These are phyloP conservation scores for Scaptodrosophila lebanonensis DNA, from an alignment of 1,140 invertebrate species.

Conservation along the genomic window DNA sequence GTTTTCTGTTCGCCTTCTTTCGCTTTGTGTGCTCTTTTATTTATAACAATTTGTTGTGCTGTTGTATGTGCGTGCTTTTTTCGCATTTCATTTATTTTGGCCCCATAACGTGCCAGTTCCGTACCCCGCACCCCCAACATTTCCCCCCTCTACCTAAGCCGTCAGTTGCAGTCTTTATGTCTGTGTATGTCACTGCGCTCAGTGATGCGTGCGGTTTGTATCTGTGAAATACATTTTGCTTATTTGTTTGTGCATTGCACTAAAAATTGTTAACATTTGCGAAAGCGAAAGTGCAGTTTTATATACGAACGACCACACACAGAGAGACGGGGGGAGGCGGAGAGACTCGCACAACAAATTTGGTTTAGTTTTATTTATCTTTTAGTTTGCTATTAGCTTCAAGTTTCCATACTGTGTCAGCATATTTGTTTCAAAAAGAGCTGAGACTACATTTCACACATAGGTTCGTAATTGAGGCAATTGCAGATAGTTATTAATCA, in stretches of 20 bases:
- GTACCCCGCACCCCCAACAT: background rate
- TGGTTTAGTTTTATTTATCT: no score
- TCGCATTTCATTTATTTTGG: constrained; percentile 59
- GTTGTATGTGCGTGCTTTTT: constrained; percentile 1
- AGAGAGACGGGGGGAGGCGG: no score
- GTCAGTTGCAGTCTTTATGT: constrained; percentile 26
- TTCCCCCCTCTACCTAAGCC: no score
- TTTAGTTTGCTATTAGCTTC: no score
- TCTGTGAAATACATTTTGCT: constrained; percentile 21
- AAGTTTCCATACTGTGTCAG: no score
- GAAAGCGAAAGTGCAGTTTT: constrained; percentile 59
- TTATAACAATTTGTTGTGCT: no score
- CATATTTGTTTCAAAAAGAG: no score
- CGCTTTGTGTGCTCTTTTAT: constrained; percentile 7
- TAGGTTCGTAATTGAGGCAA: no score
- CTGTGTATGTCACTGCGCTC: constrained; percentile 8
- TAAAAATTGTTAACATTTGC: background rate
- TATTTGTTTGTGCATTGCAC: background rate
- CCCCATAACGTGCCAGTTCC: constrained; percentile 44
- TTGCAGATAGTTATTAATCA: no score
- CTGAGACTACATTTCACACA: no score
- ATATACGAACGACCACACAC: no score
- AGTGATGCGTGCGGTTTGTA: constrained; percentile 24
- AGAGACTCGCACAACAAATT: no score
- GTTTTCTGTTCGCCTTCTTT: constrained; percentile 38